These are phyloP conservation scores for Disparrhopalites patrizii DNA, from an alignment of 2,888 invertebrate genomes.

Conservation along the genomic window DNA sequence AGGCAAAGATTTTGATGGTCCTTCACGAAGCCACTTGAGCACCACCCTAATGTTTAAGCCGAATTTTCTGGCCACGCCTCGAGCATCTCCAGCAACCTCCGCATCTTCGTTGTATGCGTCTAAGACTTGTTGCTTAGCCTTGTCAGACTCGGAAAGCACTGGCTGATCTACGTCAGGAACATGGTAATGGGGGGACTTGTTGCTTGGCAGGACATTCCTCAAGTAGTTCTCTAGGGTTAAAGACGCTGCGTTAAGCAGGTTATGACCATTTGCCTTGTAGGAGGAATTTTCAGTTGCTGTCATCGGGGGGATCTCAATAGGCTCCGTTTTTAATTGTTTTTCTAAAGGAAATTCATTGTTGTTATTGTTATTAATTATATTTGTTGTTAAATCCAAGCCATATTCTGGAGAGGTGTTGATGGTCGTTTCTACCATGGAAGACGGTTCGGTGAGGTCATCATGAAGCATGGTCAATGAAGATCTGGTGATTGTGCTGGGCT, in stretches of 20 bases:
- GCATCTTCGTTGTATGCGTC: conserved; percentile 43
- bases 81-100: conserved; percentile 44
- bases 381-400: conserved; percentile 19
- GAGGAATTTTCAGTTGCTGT: background rate
- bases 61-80: conserved; percentile 46
- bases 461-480: conserved; percentile 3
- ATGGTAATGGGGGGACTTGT: conserved; percentile 3
- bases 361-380: no score
- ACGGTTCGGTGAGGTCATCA: conserved; percentile 44
- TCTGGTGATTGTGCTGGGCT: conserved; percentile 29
- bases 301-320: background rate
- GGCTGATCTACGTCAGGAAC: background rate
- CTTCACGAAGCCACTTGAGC: conserved; percentile 45
- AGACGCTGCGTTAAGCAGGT: conserved; percentile 22
- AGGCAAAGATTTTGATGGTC: conserved; percentile 32
- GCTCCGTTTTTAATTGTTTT: background rate
- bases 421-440: conserved; percentile 43
- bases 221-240: conserved; percentile 21
- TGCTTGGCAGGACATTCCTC: conserved; percentile 5
- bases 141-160: conserved; percentile 9
- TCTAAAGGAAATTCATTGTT: background rate
- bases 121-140: conserved; percentile 29
- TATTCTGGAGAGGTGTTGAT: conserved; percentile 27
- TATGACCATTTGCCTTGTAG: conserved; percentile 17
- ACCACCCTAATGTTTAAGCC: conserved; percentile 43